These are phyloP conservation scores for Varanus salvator DNA, from an alignment of 2,113 vertebrate species.

Conservation along the genomic window DNA sequence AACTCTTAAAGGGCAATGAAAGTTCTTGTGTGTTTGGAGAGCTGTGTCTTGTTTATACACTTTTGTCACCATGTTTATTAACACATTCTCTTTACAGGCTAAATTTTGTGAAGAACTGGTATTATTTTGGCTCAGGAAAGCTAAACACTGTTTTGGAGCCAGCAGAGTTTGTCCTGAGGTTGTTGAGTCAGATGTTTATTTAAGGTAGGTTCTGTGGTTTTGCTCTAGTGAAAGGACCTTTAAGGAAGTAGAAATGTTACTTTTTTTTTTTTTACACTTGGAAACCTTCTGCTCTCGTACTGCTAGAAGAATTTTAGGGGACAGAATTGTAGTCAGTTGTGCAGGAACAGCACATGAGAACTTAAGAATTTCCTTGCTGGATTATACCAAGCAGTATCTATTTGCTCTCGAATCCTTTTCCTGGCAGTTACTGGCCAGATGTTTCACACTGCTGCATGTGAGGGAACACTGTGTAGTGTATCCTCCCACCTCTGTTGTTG, in stretches of 20 bases:
- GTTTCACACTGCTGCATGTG: not conserved
- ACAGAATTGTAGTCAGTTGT: not conserved
- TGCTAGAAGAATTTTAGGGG: not conserved
- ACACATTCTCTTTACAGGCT: not conserved
- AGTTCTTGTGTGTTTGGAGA: not conserved
- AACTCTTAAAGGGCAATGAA: not conserved
- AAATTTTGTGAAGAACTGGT: slow-evolving; percentile 3
- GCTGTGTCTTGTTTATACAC: not conserved
- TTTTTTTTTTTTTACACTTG: not conserved
- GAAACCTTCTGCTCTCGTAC: not conserved
- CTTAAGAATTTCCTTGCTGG: no score
- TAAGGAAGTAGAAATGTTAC: not conserved
- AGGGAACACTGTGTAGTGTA: not conserved
- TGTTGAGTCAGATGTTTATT: not conserved
- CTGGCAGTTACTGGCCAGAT: not conserved
- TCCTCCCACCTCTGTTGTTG: not conserved
- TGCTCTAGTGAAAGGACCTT: not conserved
- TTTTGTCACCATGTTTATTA: not conserved
- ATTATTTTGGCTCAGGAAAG: not conserved
- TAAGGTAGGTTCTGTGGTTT: slow-evolving; percentile 2
- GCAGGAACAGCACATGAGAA: not conserved
- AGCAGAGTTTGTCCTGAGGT: not conserved
- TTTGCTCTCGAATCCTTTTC: not conserved
- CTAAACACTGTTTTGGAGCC: not conserved
- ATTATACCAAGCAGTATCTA: not conserved